These are phyloP conservation scores for Heteromurus nitidus DNA, from an alignment of 2,888 invertebrate species.

Conservation along the genomic window DNA sequence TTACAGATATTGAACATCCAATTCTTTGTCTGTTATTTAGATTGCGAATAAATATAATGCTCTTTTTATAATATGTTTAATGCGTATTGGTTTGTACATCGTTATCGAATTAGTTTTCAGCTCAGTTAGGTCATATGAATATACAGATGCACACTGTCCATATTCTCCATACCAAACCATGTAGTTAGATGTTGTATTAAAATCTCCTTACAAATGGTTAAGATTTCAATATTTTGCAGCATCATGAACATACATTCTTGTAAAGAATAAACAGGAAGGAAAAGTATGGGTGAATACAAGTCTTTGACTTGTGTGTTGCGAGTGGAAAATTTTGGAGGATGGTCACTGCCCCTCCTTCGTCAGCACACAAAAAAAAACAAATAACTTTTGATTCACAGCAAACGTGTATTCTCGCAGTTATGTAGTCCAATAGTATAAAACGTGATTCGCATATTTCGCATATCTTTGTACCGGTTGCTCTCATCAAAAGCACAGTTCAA, in stretches of 20 bases:
- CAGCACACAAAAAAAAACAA: not conserved
- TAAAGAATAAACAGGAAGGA: not conserved
- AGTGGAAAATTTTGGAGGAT: conserved; percentile 43
- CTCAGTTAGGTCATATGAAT: not conserved
- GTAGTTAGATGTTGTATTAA: not conserved
- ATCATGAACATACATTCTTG: not conserved
- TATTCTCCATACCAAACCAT: not conserved
- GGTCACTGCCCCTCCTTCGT: conserved; percentile 46
- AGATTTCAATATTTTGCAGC: no score
- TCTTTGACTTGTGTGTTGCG: not conserved
- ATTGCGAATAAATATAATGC: no score
- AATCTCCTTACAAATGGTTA: not conserved
- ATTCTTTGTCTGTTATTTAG: no score
- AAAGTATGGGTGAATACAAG: no score
- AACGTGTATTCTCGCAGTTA: not conserved
- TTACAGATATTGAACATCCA: no score
- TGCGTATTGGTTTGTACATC: no score
- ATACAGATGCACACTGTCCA: not conserved
- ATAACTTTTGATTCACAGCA: no score
- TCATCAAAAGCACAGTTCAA: not conserved
- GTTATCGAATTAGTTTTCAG: no score
- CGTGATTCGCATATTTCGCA: not conserved
- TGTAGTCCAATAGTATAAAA: not conserved
- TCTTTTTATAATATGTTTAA: no score
- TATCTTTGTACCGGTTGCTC: not conserved